Evolutionary conservation across 2,797 vertebrate genomes (phyloP), one percentile per base, ranked within the genome.

Genomic region (Sciaenops ocellatus): DNA sequence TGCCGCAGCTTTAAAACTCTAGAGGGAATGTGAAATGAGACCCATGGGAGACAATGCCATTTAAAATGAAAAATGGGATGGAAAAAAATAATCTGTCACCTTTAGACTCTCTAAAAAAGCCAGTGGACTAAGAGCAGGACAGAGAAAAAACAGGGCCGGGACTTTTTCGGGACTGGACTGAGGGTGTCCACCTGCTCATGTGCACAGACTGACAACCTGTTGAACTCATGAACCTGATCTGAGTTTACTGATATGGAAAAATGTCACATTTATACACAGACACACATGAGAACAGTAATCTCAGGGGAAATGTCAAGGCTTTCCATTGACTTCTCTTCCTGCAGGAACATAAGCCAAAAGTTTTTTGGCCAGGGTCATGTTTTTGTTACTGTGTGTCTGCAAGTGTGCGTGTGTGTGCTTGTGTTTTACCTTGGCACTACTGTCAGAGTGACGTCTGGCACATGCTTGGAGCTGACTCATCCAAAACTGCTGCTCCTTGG

Each of bases 401-500:
- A 12, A 44, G 42, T 48, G 28, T 50, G 44, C 67, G 34, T 71
- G 61, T 42, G 30, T 48, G 60, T 57, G 54, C 51, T 66, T 26
- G 26, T 62, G 51, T 61, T 38, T 84, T 93, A 99, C 98, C 97
- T 98, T 98, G 68, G 96, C 93, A 91, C 95, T 96, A 85, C 91
- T 94, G 94, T 99, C 98, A 71, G 96, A 97, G 93, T 98, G 97
- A 76, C 97, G 95, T 88, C 97, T 97, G 94, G 97, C 96, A 93
- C 97, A 98, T 60, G 96, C 95, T 87, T 97, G 97, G 77, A 99
- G 97, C 88, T 98, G 97, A 93, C 89, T 97, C 93, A 99, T 97
- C 98, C 98, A 99, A 73, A 97, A 96, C 77, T 98, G 97, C 90
- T 96, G 97, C 92, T 99, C 98, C 85, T 96, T 98, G 77, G 96